Conservation (phyloP, 2,888 invertebrate genomes). For the Athalia circularis region DNA sequence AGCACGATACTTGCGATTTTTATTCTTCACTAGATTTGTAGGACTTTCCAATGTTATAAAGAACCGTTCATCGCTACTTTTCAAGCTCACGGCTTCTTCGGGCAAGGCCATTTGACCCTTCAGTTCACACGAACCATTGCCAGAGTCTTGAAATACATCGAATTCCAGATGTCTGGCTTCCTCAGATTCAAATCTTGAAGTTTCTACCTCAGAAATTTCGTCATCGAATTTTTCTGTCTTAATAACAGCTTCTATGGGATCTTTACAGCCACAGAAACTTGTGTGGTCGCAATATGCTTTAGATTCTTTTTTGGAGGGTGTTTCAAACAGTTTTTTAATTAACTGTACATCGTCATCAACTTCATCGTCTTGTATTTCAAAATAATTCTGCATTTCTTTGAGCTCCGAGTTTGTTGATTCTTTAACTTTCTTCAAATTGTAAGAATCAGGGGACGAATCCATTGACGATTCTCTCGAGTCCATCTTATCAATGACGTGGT, state of each 20-base stretch:
- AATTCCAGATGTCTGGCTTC: not conserved
- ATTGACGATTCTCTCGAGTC: slow-evolving; percentile 24
- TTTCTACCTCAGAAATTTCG: not conserved
- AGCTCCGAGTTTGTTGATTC: slow-evolving; percentile 55
- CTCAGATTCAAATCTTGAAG: not conserved
- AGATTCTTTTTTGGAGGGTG: no score
- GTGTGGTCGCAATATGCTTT: no score
- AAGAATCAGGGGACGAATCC: slow-evolving; percentile 21
- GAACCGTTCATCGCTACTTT: slow-evolving; percentile 23
- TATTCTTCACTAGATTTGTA: not conserved
- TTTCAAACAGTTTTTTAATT: not conserved
- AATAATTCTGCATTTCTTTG: slow-evolving; percentile 40
- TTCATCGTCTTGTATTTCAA: slow-evolving; percentile 38
- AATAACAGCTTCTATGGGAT: not conserved
- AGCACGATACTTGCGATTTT: not conserved
- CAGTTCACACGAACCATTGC: not conserved
- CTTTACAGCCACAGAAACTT: not conserved
- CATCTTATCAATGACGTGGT: slow-evolving; percentile 61
- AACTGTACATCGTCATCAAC: slow-evolving; percentile 14
- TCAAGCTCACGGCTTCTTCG: not conserved
- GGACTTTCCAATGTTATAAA: slow-evolving; percentile 25
- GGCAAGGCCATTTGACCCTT: not conserved
- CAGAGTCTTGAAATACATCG: not conserved
- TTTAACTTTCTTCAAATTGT: slow-evolving; percentile 56
- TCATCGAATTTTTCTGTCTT: slow-evolving; percentile 5